These are phyloP conservation scores for Drosophila greeni DNA, from an alignment of 2,888 invertebrate species.

Conservation along the genomic window DNA sequence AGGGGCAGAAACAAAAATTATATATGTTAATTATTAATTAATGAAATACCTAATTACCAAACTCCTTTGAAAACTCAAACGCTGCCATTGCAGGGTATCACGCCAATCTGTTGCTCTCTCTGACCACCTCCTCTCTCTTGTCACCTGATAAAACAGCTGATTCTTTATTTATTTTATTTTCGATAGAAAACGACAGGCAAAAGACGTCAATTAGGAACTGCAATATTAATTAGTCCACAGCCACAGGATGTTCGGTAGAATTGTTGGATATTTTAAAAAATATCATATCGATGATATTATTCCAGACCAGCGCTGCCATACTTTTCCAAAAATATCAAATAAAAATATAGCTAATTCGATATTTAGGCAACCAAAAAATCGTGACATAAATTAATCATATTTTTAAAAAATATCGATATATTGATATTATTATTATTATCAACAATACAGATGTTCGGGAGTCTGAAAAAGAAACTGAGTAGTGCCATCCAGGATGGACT, in stretches of 20 bases:
- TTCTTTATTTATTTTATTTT: constrained; percentile 50
- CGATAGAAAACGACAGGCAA: constrained; percentile 4
- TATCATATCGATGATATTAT: no score
- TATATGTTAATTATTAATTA: no score
- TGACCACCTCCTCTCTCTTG: constrained; percentile 10
- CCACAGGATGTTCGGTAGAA: constrained; percentile 79
- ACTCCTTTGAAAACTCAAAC: background rate
- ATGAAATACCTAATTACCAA: background rate
- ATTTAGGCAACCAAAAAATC: no score
- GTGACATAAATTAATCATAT: no score
- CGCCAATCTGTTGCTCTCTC: constrained; percentile 25
- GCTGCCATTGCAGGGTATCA: constrained; percentile 7
- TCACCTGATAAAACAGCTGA: constrained; percentile 52
- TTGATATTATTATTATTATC: no score
- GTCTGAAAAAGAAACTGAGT: constrained; percentile 79
- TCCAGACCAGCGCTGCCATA: no score
- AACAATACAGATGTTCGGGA: constrained; percentile 81
- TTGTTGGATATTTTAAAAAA: no score
- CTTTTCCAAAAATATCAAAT: no score
- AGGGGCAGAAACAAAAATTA: no score
- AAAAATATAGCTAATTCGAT: no score
- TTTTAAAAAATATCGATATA: no score
- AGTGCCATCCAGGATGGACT: constrained; percentile 80
- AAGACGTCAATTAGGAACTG: constrained; percentile 31
- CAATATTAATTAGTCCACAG: background rate